Base-by-base conservation (phyloP, 2,888 invertebrate species). In the Cosmia pyralina region DNA sequence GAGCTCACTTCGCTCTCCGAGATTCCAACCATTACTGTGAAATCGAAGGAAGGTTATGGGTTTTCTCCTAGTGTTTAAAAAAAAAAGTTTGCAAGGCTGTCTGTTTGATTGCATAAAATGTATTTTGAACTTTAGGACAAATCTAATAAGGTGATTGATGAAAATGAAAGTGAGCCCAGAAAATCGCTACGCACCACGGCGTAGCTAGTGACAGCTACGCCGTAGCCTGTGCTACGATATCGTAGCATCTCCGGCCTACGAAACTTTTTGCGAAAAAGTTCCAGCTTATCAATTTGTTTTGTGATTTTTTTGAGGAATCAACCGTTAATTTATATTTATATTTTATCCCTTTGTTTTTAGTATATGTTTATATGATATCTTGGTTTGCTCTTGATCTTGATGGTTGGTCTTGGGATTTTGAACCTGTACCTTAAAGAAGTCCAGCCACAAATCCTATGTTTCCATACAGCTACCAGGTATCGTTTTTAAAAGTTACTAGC, bases 141-240 rank as follows among this genome's bases (percentile, higher is more conserved):
- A 71, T 41, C 55, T 28, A 57, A 77, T 55, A 44, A 77, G n/a
- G 46, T 41, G 15, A 55, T 46, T 55, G 38, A 28, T 58, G 46
- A 59, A 59, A 74, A 13, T 46, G 17, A 58, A 17, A 69, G 13
- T 58, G 10, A 58, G 34, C 10, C 19, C 19, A 59, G n/a, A 46
- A 77, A 71, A n/a, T 71, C 11, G 7, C 52, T 58, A 79, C 17
- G 17, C n/a, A 8, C 17, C 41, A 6, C 6, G 38, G 38, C 38
- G 41, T 74, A 38, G 65, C 17, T 15, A 15, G 48, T 22, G 4
- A 41, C 3, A 8, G 38, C 62, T 63, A 75, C 62, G 60, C 50
- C 74, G 62, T 80, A 75, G 74, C n/a, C 8, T n/a, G 22, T n/a
- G 34, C 55, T 79, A 74, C 38, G 44, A 53, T 19, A 13, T 38